phyloP scores from a whole-genome alignment of 2,797 vertebrate species.

The Danio aesculapii region DNA sequence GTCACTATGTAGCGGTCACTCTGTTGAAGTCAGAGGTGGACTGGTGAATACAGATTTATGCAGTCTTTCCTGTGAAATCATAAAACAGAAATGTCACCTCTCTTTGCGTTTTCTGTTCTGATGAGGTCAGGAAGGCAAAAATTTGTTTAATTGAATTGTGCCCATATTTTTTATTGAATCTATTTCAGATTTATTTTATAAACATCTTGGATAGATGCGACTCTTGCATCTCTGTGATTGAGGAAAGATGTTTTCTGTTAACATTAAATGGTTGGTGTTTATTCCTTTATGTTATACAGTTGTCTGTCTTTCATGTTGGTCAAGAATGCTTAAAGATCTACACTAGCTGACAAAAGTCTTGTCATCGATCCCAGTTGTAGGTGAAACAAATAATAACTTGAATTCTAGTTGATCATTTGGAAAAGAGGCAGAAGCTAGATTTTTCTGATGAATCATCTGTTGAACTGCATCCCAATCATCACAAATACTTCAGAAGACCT shows the following conservation, averaged over 20 bases:
- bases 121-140: background rate
- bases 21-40: slow-evolving; percentile 60
- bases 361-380: too few species aligned
- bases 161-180: background rate
- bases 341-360: too few species aligned
- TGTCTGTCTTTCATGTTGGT: background rate
- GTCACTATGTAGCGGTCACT: slow-evolving; percentile 61
- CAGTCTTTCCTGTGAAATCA: slow-evolving; percentile 66
- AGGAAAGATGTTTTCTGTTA: background rate
- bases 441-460: too few species aligned
- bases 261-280: background rate
- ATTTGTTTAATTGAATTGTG: background rate
- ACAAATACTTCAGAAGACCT: too few species aligned
- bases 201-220: background rate
- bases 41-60: slow-evolving; percentile 67
- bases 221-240: background rate
- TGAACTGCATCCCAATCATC: too few species aligned
- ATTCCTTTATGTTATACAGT: background rate
- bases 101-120: slow-evolving; percentile 8
- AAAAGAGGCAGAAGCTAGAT: too few species aligned
- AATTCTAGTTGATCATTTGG: too few species aligned
- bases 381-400: too few species aligned
- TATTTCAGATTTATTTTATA: background rate
- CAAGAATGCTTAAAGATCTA: background rate
- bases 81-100: slow-evolving; percentile 60